Conservation (phyloP, 2,113 vertebrate species). For the Sceloporus undulatus region DNA sequence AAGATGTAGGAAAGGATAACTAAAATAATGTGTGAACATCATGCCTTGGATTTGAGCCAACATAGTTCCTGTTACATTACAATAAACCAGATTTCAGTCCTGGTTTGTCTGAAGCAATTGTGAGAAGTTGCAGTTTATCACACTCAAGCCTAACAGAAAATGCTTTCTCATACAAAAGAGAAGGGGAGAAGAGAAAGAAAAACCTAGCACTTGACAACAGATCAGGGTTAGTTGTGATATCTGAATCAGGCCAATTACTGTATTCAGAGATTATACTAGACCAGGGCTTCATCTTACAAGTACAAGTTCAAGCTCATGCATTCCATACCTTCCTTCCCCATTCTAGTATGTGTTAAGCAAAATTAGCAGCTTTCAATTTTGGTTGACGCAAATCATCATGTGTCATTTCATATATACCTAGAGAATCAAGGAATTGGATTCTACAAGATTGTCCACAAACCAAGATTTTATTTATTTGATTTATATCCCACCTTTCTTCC, state of each 20-base stretch:
- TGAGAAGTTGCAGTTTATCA: no score
- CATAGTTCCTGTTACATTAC: no score
- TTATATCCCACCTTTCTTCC: no score
- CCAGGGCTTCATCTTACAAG: neutral
- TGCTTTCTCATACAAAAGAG: neutral
- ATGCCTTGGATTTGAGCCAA: no score
- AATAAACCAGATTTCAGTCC: neutral
- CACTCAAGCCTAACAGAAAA: no score
- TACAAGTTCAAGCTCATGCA: neutral
- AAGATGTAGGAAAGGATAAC: no score
- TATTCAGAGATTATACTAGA: neutral
- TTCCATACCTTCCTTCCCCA: neutral
- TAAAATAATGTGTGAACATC: no score
- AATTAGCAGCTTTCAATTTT: neutral
- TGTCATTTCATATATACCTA: neutral
- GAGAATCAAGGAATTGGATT: neutral
- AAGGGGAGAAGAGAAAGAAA: neutral
- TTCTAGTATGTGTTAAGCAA: neutral
- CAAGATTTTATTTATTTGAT: neutral
- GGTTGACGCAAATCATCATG: neutral
- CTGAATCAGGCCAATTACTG: neutral
- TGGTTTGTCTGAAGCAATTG: neutral
- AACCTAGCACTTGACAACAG: neutral
- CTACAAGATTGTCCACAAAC: neutral
- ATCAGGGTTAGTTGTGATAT: neutral